phyloP scores from a whole-genome alignment of 2,888 invertebrate genomes.

The Kuschelorhynchus macadamiae region DNA sequence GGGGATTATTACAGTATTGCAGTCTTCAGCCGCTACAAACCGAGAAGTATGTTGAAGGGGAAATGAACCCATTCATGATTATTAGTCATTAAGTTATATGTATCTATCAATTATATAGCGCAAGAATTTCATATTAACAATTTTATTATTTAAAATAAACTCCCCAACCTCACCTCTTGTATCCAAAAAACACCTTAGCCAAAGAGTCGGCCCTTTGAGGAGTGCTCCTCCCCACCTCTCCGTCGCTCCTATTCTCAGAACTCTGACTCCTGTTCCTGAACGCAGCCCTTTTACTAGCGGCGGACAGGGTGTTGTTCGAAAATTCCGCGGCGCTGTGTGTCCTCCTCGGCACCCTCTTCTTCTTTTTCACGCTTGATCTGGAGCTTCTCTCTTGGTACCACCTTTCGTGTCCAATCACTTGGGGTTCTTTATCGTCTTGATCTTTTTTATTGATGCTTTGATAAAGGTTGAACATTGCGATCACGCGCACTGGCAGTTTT shows the following conservation, averaged over 20 bases:
- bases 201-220: constrained; percentile 82
- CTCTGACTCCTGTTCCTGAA: constrained; percentile 76
- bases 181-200: constrained; percentile 78
- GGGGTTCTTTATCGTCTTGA: constrained; percentile 70
- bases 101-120: too few species aligned
- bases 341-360: constrained; percentile 73
- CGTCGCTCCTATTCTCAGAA: constrained; percentile 75
- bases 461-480: constrained; percentile 82
- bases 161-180: constrained; percentile 57
- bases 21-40: too few species aligned
- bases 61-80: too few species aligned
- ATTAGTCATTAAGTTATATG: too few species aligned
- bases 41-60: too few species aligned
- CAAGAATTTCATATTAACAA: too few species aligned
- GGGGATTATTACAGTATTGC: too few species aligned
- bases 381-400: constrained; percentile 80
- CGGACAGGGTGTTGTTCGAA: constrained; percentile 75
- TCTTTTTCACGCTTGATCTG: constrained; percentile 66
- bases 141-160: too few species aligned
- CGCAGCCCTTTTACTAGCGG: constrained; percentile 76
- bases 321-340: constrained; percentile 80
- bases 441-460: constrained; percentile 77
- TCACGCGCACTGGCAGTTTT: constrained; percentile 14
- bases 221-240: constrained; percentile 67
- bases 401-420: constrained; percentile 85